These are phyloP conservation scores for Meteorus sp. DNA, from an alignment of 1,140 invertebrate genomes.

Conservation along the genomic window DNA sequence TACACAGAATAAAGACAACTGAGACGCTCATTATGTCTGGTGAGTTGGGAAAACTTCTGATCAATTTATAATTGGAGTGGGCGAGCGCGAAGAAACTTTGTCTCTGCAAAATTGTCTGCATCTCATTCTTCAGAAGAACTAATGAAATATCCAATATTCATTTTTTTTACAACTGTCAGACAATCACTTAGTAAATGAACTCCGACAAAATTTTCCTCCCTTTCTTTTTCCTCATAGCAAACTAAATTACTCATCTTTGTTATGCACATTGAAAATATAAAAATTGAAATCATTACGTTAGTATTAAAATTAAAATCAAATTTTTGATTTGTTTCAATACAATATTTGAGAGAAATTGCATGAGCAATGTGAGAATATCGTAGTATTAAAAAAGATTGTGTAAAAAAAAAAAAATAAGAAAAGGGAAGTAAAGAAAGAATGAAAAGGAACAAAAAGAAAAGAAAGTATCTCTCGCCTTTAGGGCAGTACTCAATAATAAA, in stretches of 20 bases:
- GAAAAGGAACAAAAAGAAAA: constrained; percentile 42
- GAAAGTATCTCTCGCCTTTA: constrained; percentile 43
- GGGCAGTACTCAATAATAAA: constrained; percentile 56
- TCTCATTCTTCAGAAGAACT: background rate
- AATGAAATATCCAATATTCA: constrained; percentile 5
- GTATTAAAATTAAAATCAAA: too few relatives aligned
- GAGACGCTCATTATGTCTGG: constrained; percentile 31
- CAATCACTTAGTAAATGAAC: constrained; percentile 1
- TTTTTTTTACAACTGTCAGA: background rate
- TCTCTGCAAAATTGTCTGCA: background rate
- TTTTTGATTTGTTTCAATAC: too few relatives aligned
- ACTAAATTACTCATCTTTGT: too few relatives aligned
- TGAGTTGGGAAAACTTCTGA: constrained; percentile 39
- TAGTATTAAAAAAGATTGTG: too few relatives aligned
- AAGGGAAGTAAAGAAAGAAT: background rate
- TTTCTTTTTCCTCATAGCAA: background rate
- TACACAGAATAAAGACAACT: constrained; percentile 13
- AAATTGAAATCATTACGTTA: too few relatives aligned
- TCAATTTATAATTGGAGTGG: constrained; percentile 46
- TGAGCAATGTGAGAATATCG: too few relatives aligned
- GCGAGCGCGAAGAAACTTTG: constrained; percentile 5
- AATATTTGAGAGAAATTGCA: too few relatives aligned
- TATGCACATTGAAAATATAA: too few relatives aligned
- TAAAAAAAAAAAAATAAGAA: too few relatives aligned
- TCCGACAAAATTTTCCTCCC: background rate